phyloP scores from a whole-genome alignment of 2,888 invertebrate genomes.

The Crepidodera aurea region DNA sequence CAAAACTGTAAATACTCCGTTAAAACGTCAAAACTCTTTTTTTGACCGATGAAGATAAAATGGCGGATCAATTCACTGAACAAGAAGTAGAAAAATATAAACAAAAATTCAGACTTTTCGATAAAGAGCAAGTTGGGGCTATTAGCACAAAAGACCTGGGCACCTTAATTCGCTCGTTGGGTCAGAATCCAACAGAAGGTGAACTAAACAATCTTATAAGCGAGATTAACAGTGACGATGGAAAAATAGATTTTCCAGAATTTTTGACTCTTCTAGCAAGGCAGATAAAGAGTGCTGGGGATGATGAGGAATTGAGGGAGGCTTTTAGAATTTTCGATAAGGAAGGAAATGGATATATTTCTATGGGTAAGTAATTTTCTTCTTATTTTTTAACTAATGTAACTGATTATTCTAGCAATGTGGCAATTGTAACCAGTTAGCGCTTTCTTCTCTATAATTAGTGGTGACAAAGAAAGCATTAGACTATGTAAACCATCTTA shows the following conservation, averaged over 20 bases:
- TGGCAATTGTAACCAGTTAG: too few species aligned
- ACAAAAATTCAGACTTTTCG: slow-evolving; percentile 10
- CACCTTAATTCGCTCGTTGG: slow-evolving; percentile 11
- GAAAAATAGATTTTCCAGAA: slow-evolving; percentile 17
- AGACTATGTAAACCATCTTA: too few species aligned
- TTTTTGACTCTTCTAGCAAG: slow-evolving; percentile 17
- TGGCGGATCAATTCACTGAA: slow-evolving; percentile 22
- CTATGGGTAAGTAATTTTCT: not conserved
- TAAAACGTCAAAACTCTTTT: too few species aligned
- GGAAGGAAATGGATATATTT: slow-evolving; percentile 23
- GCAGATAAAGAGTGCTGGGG: slow-evolving; percentile 2
- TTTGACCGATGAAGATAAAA: not conserved
- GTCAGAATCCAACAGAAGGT: slow-evolving; percentile 19
- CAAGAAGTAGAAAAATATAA: slow-evolving; percentile 13
- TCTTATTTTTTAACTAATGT: not conserved
- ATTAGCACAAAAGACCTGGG: slow-evolving; percentile 9
- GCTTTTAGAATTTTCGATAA: slow-evolving; percentile 28
- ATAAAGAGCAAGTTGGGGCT: slow-evolving; percentile 1
- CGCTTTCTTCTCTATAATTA: too few species aligned
- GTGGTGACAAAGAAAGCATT: too few species aligned
- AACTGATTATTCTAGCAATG: too few species aligned
- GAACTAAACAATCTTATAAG: not conserved
- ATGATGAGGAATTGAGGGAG: slow-evolving; percentile 21
- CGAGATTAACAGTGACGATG: not conserved
- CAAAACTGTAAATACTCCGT: too few species aligned